Base-by-base conservation (phyloP, 2,888 invertebrate species). In the Sarcophaga caerulescens region DNA sequence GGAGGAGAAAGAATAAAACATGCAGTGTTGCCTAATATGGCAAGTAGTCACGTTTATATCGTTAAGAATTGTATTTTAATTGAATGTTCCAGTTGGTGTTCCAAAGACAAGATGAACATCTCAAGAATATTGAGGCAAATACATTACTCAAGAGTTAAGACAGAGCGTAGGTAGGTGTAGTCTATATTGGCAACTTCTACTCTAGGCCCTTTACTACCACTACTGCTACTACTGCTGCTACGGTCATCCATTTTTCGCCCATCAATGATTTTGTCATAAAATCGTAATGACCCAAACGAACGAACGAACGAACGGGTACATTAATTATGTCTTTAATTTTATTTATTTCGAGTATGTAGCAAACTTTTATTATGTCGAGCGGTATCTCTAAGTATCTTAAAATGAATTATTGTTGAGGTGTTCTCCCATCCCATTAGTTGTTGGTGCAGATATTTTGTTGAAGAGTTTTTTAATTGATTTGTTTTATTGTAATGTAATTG, bases 41-140 rank as follows among this genome's bases (percentile, higher is more conserved):
- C 86, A 70, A 78, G 77, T 78, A 78, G 86, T 84, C 86, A 86
- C 86, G 86, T 86, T 81, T 81, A 74, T 71, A 75, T 81, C 78
- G 75, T 81, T 86, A 80, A 66, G 70, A 77, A 47, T 75, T 84
- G 70, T 84, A 14, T 70, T 81, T 84, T 86, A 86, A 86, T 86
- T 86, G 81, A 86, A 86, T 85, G 81, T 85, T 85, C 70, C 79
- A 70, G 57, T 66, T 71, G 57, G 62, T 79, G 45, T 62, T 76
- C 52, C n/a, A 11, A 74, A 69, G 47, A 74, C 21, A n/a, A 68
- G 21, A 57, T 35, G 57, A 57, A 23, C 62, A 17, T 17, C 65
- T 75, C 52, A 57, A 21, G 44, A 17, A 52, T 17, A 23, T 66
- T 23, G 23, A n/a, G 21, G 17, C 52, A 12, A 52, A 52, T 0